Percentiles rank a stretch among this genome's conserved stretches.
These are phyloP conservation scores for Papilio elwesi DNA, from an alignment of 2,888 invertebrate species.

Conservation along the genomic window DNA sequence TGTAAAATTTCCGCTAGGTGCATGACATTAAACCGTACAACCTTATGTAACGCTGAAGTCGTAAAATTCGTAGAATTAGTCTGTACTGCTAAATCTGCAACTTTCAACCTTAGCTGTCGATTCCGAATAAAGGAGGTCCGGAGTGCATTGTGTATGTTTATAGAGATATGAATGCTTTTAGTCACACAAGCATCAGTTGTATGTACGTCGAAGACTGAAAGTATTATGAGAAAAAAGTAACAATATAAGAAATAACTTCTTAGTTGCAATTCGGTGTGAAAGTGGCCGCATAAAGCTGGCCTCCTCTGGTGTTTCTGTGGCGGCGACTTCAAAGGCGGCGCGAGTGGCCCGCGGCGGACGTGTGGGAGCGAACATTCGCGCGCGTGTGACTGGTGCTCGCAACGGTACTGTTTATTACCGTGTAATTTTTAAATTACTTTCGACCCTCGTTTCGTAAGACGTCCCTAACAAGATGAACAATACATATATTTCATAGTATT, in stretches of 20 bases:
- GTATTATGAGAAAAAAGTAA: background rate
- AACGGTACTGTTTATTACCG: conserved; percentile 46
- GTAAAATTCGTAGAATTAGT: too few relatives aligned
- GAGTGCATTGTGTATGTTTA: too few relatives aligned
- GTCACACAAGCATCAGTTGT: too few relatives aligned
- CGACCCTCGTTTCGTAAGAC: conserved; percentile 12
- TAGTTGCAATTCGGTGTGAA: conserved; percentile 54
- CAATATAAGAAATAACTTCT: background rate
- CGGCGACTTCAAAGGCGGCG: conserved; percentile 67
- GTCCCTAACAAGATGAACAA: conserved; percentile 9
- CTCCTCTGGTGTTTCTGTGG: conserved; percentile 59
- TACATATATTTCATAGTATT: background rate
- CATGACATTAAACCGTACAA: too few relatives aligned
- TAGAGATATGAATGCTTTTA: too few relatives aligned
- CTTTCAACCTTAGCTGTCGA: too few relatives aligned
- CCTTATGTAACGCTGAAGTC: too few relatives aligned
- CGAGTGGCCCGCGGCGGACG: conserved; percentile 53
- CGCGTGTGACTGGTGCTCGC: conserved; percentile 46
- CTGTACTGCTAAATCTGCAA: too few relatives aligned
- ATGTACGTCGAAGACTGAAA: background rate
- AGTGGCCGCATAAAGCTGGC: conserved; percentile 51
- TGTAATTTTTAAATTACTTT: conserved; percentile 43
- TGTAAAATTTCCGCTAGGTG: too few relatives aligned
- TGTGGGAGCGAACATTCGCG: conserved; percentile 46
- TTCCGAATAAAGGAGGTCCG: too few relatives aligned